A percentile compares a stretch with the other conserved stretches of the same genome.
Evolutionary conservation across 2,113 vertebrate genomes (phyloP).

Genomic region (Serinus canaria): DNA sequence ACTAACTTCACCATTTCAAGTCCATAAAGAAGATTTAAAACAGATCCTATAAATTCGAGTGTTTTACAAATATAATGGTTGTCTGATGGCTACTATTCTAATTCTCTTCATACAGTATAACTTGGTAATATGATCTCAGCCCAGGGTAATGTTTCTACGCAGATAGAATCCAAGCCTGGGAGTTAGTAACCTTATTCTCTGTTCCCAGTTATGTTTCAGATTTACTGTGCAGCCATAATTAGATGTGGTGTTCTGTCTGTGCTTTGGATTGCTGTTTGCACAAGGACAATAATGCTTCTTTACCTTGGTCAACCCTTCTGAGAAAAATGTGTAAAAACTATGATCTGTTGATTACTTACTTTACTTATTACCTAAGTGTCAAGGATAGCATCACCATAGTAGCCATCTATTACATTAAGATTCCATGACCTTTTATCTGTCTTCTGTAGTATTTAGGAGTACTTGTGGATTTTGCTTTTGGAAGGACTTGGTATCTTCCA

Average conservation of each 20-base stretch:
- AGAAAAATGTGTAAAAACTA: neutral
- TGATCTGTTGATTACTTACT: neutral
- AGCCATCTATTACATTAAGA: neutral
- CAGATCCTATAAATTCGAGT: constrained; percentile 4
- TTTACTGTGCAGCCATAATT: neutral
- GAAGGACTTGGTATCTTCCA: neutral
- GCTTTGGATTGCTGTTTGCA: neutral
- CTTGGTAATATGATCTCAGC: neutral
- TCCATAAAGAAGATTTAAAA: constrained; percentile 34
- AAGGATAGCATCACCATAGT: neutral
- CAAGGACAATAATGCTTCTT: neutral
- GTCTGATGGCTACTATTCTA: neutral
- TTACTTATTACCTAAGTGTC: neutral
- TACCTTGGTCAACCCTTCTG: neutral
- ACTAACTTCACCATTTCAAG: neutral
- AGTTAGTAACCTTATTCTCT: neutral
- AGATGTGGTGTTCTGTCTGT: neutral
- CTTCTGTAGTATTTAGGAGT: neutral
- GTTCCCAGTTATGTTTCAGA: neutral
- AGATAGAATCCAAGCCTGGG: neutral
- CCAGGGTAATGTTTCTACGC: neutral
- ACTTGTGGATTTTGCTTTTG: neutral
- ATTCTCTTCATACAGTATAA: neutral
- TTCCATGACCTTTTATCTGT: neutral
- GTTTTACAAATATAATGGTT: neutral